Conservation (phyloP, 1,140 invertebrate species). For the Sitophilus oryzae region DNA sequence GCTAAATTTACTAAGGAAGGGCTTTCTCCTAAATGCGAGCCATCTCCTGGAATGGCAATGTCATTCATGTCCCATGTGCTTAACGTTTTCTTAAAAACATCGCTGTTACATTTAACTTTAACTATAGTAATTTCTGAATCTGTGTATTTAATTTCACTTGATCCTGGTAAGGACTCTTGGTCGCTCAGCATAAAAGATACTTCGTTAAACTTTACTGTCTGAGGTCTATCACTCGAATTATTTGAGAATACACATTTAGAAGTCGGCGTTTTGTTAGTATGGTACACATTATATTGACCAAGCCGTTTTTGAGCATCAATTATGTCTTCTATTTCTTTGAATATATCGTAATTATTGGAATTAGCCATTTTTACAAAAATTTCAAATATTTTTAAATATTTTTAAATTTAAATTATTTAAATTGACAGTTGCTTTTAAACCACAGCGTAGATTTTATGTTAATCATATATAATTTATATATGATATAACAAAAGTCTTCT, state of each 20-base stretch:
- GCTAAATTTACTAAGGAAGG: conserved; percentile 40
- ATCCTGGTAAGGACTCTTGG: conserved; percentile 18
- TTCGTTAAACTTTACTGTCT: conserved; percentile 27
- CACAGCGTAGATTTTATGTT: too few relatives aligned
- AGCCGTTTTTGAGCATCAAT: conserved; percentile 37
- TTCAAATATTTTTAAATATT: background rate
- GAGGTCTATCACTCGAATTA: conserved; percentile 2
- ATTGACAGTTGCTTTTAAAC: background rate
- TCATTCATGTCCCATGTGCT: conserved; percentile 42
- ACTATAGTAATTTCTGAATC: conserved; percentile 41
- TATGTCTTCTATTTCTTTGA: conserved; percentile 40
- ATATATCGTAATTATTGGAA: conserved; percentile 21
- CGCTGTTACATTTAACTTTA: conserved; percentile 32
- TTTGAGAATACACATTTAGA: conserved; percentile 28
- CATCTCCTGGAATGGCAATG: conserved; percentile 38
- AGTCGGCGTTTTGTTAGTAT: conserved; percentile 23
- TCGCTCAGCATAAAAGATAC: conserved; percentile 24
- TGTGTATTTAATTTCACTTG: conserved; percentile 26
- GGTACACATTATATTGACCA: conserved; percentile 36
- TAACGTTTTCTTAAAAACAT: conserved; percentile 24
- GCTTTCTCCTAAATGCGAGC: conserved; percentile 38
- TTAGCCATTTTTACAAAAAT: conserved; percentile 23
- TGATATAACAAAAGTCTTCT: too few relatives aligned
- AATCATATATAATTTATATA: too few relatives aligned
- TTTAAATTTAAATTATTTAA: background rate